Percentiles rank a stretch among this genome's conserved stretches.
phyloP scores from a whole-genome alignment of 2,113 vertebrate species.

The Periophthalmodon schlosseri region DNA sequence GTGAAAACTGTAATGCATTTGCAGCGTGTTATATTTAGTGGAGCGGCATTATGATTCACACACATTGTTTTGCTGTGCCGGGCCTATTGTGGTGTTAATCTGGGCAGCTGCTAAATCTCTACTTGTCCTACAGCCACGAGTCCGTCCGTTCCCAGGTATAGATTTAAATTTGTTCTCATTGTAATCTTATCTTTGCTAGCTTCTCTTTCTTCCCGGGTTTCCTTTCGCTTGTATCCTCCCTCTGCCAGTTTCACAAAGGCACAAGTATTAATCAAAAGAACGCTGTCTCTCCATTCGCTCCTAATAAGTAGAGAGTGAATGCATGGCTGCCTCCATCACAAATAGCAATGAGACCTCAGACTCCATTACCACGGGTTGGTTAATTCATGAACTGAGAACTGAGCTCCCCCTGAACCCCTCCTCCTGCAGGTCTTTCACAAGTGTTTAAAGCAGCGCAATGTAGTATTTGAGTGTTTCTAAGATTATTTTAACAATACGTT shows the following conservation, averaged over 20 bases:
- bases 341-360: conserved; percentile 70
- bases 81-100: conserved; percentile 57
- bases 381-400: conserved; percentile 72
- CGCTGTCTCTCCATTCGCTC: conserved; percentile 64
- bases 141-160: conserved; percentile 59
- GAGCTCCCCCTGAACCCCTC: conserved; percentile 42
- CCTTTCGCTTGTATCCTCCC: conserved; percentile 34
- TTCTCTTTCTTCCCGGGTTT: conserved; percentile 9
- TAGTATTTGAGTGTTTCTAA: neutral
- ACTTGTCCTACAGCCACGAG: conserved; percentile 55
- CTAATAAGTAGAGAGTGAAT: conserved; percentile 72
- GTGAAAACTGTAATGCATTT: conserved; percentile 24
- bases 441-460: conserved; percentile 3
- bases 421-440: conserved; percentile 34
- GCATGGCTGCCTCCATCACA: conserved; percentile 73
- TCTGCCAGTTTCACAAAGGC: conserved; percentile 39
- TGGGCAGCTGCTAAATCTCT: conserved; percentile 51
- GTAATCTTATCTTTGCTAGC: conserved; percentile 45
- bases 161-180: conserved; percentile 44
- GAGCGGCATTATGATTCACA: conserved; percentile 58
- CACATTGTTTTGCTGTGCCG: conserved; percentile 58
- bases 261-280: conserved; percentile 68
- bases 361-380: conserved; percentile 70
- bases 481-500: neutral
- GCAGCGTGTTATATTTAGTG: conserved; percentile 64